phyloP scores from a whole-genome alignment of 2,888 invertebrate genomes.

The Stramonita haemastoma region DNA sequence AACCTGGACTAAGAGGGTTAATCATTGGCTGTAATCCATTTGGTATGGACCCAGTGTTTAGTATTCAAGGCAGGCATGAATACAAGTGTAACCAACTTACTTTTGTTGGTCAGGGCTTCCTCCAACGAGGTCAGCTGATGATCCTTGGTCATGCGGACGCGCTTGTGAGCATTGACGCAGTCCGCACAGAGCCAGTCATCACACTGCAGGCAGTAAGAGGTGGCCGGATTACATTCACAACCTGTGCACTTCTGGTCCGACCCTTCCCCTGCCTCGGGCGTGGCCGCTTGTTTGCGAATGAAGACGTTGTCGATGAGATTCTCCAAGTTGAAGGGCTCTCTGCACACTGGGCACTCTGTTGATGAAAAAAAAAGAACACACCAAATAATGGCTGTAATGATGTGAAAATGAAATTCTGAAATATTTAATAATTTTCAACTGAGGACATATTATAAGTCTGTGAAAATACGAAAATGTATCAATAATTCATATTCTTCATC shows the following conservation, averaged over 20 bases:
- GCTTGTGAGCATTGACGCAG: slow-evolving; percentile 82
- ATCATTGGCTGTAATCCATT: too few species aligned
- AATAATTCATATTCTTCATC: too few species aligned
- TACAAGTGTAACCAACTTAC: neutral
- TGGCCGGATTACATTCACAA: slow-evolving; percentile 89
- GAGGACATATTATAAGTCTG: too few species aligned
- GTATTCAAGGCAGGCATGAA: too few species aligned
- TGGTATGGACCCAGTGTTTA: too few species aligned
- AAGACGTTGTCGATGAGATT: slow-evolving; percentile 50
- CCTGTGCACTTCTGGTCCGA: slow-evolving; percentile 83
- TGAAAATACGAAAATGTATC: too few species aligned
- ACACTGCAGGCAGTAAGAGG: slow-evolving; percentile 91
- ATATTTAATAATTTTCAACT: too few species aligned
- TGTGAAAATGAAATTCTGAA: too few species aligned
- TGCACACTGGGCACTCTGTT: slow-evolving; percentile 49
- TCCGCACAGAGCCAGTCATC: slow-evolving; percentile 94
- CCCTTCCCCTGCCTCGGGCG: slow-evolving; percentile 42
- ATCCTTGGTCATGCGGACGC: slow-evolving; percentile 76
- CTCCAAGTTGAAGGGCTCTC: slow-evolving; percentile 52
- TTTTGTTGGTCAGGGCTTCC: slow-evolving; percentile 42
- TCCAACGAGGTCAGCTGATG: slow-evolving; percentile 70
- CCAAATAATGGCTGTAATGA: too few species aligned
- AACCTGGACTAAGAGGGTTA: too few species aligned
- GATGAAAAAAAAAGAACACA: neutral
- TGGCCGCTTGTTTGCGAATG: slow-evolving; percentile 48